Evolutionary conservation across 1,140 invertebrate species (phyloP), one percentile per base, ranked within the genome.

Genomic region (Oreohelix idahoensis): DNA sequence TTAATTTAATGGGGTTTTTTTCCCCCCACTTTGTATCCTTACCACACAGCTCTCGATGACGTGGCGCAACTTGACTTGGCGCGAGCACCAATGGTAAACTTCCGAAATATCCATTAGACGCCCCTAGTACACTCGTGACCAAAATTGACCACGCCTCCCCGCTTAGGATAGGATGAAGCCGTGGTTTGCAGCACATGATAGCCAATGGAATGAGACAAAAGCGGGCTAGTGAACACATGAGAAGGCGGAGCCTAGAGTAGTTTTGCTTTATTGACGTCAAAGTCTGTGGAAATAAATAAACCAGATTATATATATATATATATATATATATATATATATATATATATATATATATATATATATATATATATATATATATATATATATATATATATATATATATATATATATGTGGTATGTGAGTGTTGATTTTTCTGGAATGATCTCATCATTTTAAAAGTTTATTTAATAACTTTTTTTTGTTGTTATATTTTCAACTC

Each of bases 21-120:
- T 45, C 15, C 5, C 15, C 15, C 15, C 5, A 15, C 42, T 45
- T 45, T 45, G 5, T 15, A 45, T 66, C 17, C 84, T 84, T 86
- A 95, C 95, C 95, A 84, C 95, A 95, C 0, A 96, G 93, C 92
- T 97, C 96, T 77, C 95, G 94, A 83, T 95, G 94, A n/a, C 96
- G 94, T 79, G 96, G 95, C 0, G 95, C 93, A 1, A 98, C 96
- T 90, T 96, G 95, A 49, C 94, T 95, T 11, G 97, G 96, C 0
- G 97, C 97, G 83, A 96, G 94, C 76, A 98, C 97, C 96, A 98
- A 98, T 0, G 97, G 97, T 17, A 97, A 94, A 84, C 96, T 97
- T 0, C 97, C 97, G 80, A 97, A 95, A 29, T 97, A 93, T 0
- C 97, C 97, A 89, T 98, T 98, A 75, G 95, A 96, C 0, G 97